These are phyloP conservation scores for Oophaga pumilio DNA, from an alignment of 2,113 vertebrate genomes.

Conservation along the genomic window DNA sequence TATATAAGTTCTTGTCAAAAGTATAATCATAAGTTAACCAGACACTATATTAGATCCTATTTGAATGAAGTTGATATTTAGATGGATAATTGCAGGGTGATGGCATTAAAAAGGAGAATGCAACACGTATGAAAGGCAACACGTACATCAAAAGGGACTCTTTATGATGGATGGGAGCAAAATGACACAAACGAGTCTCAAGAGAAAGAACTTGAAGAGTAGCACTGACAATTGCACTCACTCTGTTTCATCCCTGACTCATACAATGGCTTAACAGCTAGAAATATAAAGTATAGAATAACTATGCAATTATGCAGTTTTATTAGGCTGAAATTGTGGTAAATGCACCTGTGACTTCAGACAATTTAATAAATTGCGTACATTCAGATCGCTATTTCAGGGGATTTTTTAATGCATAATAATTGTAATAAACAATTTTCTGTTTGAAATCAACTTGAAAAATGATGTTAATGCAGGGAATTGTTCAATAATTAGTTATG, in stretches of 20 bases:
- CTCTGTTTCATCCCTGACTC: conserved; percentile 1
- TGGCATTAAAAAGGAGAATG: neutral
- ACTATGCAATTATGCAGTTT: conserved; percentile 27
- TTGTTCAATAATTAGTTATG: neutral
- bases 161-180: neutral
- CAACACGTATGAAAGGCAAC: neutral
- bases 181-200: conserved; percentile 6
- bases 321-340: conserved; percentile 31
- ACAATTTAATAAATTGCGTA: conserved; percentile 9
- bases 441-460: conserved; percentile 10
- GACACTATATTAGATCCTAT: neutral
- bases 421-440: neutral
- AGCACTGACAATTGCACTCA: neutral
- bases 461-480: neutral
- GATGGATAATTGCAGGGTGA: neutral
- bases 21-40: neutral
- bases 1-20: neutral
- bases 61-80: neutral
- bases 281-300: conserved; percentile 24
- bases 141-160: conserved; percentile 2
- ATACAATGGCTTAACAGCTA: conserved; percentile 11
- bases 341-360: conserved; percentile 16
- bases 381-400: conserved; percentile 3
- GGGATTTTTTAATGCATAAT: conserved; percentile 12
- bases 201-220: neutral